Conservation (phyloP, 2,888 invertebrate genomes). For the Hemaris fuciformis region DNA sequence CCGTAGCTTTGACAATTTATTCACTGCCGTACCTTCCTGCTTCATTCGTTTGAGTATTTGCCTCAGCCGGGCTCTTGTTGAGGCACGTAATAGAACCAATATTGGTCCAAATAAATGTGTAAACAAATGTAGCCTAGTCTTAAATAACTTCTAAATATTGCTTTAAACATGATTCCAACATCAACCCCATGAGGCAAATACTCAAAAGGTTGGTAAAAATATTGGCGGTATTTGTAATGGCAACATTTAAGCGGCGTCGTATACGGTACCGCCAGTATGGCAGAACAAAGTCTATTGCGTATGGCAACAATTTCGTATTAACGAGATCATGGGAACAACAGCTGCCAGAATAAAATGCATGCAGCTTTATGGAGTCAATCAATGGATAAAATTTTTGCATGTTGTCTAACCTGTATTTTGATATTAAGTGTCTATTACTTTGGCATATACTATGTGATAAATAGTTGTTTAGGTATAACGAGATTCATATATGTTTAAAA, state of each 20-base stretch:
- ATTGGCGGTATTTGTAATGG: conserved; percentile 22
- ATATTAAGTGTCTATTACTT: not conserved
- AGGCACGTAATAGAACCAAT: not conserved
- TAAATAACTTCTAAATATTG: conserved; percentile 25
- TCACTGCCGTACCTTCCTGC: not conserved
- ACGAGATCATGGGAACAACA: conserved; percentile 7
- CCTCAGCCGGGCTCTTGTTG: not conserved
- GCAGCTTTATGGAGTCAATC: conserved; percentile 2
- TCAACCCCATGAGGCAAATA: conserved; percentile 22
- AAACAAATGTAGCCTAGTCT: conserved; percentile 1
- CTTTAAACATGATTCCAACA: conserved; percentile 20
- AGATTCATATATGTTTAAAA: conserved; percentile 7
- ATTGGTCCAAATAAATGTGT: not conserved
- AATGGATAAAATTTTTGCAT: not conserved
- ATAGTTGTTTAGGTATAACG: not conserved
- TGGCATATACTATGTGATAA: not conserved
- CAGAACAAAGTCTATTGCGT: conserved; percentile 11
- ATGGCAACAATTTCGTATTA: conserved; percentile 23
- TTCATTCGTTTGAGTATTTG: not conserved
- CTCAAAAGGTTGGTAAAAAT: conserved; percentile 7
- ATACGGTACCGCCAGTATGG: conserved; percentile 33
- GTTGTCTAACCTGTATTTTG: conserved; percentile 1
- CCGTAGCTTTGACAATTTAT: conserved; percentile 35
- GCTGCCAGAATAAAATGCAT: conserved; percentile 1
- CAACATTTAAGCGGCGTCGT: conserved; percentile 32